phyloP scores from a whole-genome alignment of 2,113 vertebrate species.

The Myocastor coypus region DNA sequence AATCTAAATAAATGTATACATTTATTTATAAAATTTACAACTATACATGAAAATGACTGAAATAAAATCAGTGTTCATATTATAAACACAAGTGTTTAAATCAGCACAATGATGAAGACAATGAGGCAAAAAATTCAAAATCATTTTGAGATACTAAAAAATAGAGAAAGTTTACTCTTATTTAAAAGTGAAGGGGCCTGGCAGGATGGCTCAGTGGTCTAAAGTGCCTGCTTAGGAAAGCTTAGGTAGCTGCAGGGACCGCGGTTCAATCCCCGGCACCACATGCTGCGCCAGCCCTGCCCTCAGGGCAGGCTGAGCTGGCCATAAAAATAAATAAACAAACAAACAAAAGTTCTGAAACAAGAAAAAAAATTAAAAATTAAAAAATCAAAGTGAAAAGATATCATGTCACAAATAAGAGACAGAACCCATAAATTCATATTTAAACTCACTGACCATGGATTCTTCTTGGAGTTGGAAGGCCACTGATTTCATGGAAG shows the following conservation, averaged over 20 bases:
- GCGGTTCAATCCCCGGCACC: too few relatives aligned
- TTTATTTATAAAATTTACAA: constrained; percentile 27
- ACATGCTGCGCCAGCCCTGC: too few relatives aligned
- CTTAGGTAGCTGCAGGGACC: too few relatives aligned
- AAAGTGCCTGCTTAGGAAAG: too few relatives aligned
- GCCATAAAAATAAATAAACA: too few relatives aligned
- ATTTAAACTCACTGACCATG: neutral
- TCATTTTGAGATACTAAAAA: neutral
- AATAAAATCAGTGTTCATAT: constrained; percentile 18
- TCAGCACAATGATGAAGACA: neutral
- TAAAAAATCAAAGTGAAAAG: too few relatives aligned
- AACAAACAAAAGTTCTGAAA: too few relatives aligned
- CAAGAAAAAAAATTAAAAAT: too few relatives aligned
- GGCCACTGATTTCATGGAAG: neutral
- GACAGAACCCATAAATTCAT: neutral
- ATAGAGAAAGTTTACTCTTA: neutral
- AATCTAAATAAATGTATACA: neutral
- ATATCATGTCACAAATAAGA: neutral
- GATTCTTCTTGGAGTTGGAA: neutral
- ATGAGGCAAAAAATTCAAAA: neutral
- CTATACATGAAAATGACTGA: neutral
- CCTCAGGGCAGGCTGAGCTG: too few relatives aligned
- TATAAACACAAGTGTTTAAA: neutral
- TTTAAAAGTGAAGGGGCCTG: too few relatives aligned
- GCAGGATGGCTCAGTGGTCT: too few relatives aligned